Base-by-base conservation (phyloP, 1,140 invertebrate species). In the Schlechtendalia chinensis region DNA sequence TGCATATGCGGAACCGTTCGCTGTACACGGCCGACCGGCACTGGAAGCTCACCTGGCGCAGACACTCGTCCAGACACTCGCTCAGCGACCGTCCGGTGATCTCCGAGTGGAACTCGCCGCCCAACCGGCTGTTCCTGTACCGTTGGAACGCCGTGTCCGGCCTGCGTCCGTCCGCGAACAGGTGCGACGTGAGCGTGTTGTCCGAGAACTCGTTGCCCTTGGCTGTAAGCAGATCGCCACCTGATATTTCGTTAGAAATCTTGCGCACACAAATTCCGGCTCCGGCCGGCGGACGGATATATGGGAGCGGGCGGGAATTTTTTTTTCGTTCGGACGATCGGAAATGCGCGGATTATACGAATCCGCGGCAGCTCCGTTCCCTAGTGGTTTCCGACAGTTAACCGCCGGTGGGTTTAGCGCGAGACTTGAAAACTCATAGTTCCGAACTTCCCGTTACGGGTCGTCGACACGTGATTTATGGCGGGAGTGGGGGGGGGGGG, bases 111-210 rank as follows among this genome's bases (percentile, higher is more conserved):
- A 94, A 94, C 86, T 95, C 93, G 5, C 91, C 93, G 71, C 93
- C 92, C 0, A 81, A 63, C 71, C 93, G 87, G 83, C 92, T 94
- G 86, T 95, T 94, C 80, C 94, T 87, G 86, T 94, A 94, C 81
- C 94, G 88, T 86, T 96, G 93, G 87, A 96, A 95, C 29, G 94
- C 94, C 1, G 94, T 95, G 85, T 96, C 93, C 32, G 93, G 92
- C 71, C 92, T 87, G 63, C 93, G 89, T 16, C 92, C 92, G 82
- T 92, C 91, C 17, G 91, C 90, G 85, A 93, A 94, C 67, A 94
- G 87, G 85, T 93, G 92, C 81, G 92, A 93, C 80, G 92, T 91
- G 82, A 91, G 90, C 32, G 91, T 91, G 88, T 93, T 93, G 86
- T 94, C 93, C 82, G 92, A 92, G 85, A 93, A 94, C 88, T 94